Conservation (phyloP, 2,888 invertebrate species). For the Coenonympha glycerion region DNA sequence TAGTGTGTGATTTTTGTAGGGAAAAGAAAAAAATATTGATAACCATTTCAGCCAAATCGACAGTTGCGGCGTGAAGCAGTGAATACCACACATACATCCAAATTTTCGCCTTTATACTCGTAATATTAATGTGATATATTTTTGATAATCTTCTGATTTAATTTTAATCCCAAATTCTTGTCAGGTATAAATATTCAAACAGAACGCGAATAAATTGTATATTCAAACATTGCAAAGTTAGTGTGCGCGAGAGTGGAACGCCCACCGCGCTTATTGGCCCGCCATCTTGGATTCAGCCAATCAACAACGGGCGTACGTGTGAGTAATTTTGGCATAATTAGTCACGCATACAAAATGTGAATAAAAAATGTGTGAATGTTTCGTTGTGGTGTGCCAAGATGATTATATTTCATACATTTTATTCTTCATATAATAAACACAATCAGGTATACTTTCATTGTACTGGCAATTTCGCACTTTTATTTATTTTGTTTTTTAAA, state of each 20-base stretch:
- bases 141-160: neutral
- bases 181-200: neutral
- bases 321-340: conserved; percentile 74
- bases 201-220: conserved; percentile 37
- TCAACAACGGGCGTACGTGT: conserved; percentile 44
- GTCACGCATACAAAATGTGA: conserved; percentile 59
- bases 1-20: too few relatives aligned
- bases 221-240: conserved; percentile 52
- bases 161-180: neutral
- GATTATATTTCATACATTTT: too few relatives aligned
- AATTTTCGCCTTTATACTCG: too few relatives aligned
- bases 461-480: too few relatives aligned
- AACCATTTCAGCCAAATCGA: too few relatives aligned
- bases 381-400: conserved; percentile 9
- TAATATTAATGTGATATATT: too few relatives aligned
- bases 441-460: too few relatives aligned
- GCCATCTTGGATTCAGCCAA: conserved; percentile 60
- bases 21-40: too few relatives aligned
- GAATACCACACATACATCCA: too few relatives aligned
- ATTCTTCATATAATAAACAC: too few relatives aligned
- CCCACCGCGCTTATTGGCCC: conserved; percentile 62
- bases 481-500: too few relatives aligned
- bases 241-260: conserved; percentile 67
- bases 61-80: too few relatives aligned
- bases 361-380: conserved; percentile 18